phyloP scores from a whole-genome alignment of 2,113 vertebrate species.

The Entelurus aequoreus region DNA sequence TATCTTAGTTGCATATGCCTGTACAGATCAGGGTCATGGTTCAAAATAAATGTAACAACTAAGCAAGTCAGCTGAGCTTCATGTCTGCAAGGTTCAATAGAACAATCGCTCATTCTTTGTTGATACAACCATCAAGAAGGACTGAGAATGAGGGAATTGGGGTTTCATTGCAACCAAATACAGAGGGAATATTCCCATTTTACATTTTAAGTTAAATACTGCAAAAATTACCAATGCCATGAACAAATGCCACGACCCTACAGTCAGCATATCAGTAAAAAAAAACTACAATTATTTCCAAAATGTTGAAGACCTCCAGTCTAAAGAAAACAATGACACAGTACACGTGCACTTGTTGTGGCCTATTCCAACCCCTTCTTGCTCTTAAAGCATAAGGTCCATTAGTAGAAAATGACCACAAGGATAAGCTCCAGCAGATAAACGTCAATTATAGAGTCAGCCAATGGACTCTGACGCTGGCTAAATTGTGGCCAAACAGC shows the following conservation, averaged over 20 bases:
- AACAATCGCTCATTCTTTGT: neutral
- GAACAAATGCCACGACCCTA: too few relatives aligned
- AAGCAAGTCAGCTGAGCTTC: conserved; percentile 2
- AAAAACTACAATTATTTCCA: too few relatives aligned
- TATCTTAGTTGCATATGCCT: neutral
- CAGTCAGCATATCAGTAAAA: too few relatives aligned
- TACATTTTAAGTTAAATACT: too few relatives aligned
- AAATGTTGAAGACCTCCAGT: neutral
- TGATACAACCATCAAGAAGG: neutral
- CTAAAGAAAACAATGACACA: neutral
- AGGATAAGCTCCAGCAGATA: neutral
- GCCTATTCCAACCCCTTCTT: neutral
- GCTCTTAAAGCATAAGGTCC: neutral
- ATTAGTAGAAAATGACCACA: neutral
- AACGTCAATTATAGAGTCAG: neutral
- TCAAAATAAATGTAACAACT: too few relatives aligned
- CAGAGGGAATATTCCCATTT: neutral
- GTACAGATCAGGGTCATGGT: too few relatives aligned
- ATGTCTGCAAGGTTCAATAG: neutral
- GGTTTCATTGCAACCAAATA: neutral
- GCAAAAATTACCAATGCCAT: too few relatives aligned
- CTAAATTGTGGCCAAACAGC: too few relatives aligned
- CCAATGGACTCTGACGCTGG: neutral
- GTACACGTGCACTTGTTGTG: neutral
- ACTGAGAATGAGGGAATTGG: neutral